Percentiles rank a stretch among this genome's conserved stretches.
Evolutionary conservation across 2,797 vertebrate genomes (phyloP).

Genomic region (Pangasius sanitwongsei): DNA sequence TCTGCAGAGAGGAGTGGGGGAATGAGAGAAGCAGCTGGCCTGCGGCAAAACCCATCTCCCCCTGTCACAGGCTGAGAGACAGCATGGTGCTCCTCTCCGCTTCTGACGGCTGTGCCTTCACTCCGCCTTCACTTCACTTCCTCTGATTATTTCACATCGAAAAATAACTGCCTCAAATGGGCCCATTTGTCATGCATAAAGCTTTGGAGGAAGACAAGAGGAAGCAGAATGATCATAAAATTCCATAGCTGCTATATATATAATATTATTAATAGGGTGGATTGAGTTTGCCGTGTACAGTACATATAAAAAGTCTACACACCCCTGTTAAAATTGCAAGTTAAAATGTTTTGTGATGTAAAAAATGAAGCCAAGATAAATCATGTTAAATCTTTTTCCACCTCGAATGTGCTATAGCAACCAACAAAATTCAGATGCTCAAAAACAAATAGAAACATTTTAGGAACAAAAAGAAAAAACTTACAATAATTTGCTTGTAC

Average conservation of each 20-base stretch:
- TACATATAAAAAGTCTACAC: not conserved
- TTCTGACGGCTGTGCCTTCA: slow-evolving; percentile 44
- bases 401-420: not conserved
- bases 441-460: not conserved
- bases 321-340: not conserved
- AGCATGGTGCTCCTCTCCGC: slow-evolving; percentile 41
- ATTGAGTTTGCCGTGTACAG: not conserved
- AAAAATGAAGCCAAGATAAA: not conserved
- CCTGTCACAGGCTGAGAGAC: slow-evolving; percentile 52
- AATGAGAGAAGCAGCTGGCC: slow-evolving; percentile 53
- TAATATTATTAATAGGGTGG: slow-evolving; percentile 3
- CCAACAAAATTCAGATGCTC: not conserved
- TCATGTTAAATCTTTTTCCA: not conserved
- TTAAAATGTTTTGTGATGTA: not conserved
- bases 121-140: slow-evolving; percentile 39
- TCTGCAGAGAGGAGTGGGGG: slow-evolving; percentile 30
- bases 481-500: not conserved
- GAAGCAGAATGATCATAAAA: slow-evolving; percentile 17
- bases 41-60: slow-evolving; percentile 56
- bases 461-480: not conserved
- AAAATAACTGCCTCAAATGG: slow-evolving; percentile 36
- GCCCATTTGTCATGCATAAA: slow-evolving; percentile 35
- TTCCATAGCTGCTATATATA: slow-evolving; percentile 6
- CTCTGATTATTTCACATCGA: slow-evolving; percentile 43
- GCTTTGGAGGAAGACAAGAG: slow-evolving; percentile 19